Percentiles rank a stretch among this genome's conserved stretches.
phyloP scores from a whole-genome alignment of 1,140 invertebrate genomes.

The Lasioglossum albipes region DNA sequence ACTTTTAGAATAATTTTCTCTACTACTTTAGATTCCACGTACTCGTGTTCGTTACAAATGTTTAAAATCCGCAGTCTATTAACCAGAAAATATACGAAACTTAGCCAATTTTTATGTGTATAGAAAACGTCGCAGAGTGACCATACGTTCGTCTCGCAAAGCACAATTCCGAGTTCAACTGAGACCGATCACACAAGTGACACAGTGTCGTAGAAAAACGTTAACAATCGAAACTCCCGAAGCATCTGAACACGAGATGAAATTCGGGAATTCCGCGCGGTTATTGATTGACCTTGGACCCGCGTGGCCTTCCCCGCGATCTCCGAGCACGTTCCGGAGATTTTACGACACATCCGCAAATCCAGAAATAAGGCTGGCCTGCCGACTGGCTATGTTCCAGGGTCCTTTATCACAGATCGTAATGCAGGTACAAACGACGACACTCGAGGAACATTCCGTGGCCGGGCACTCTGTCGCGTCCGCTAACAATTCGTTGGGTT shows the following conservation, averaged over 20 bases:
- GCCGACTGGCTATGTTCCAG: not conserved
- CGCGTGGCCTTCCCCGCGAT: not conserved
- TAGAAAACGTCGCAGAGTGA: too few species aligned
- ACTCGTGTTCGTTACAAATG: too few species aligned
- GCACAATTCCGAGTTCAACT: too few species aligned
- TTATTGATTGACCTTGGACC: conserved; percentile 31
- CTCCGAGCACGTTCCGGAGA: conserved; percentile 3
- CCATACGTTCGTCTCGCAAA: too few species aligned
- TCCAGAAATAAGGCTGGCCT: not conserved
- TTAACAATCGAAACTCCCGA: not conserved
- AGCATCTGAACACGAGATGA: too few species aligned
- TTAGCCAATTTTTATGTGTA: too few species aligned
- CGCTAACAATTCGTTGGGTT: conserved; percentile 26
- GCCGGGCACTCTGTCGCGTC: not conserved
- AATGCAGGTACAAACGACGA: conserved; percentile 28
- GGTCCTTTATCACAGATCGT: conserved; percentile 29
- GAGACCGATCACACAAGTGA: too few species aligned
- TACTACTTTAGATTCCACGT: too few species aligned
- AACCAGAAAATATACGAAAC: too few species aligned
- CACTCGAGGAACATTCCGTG: not conserved
- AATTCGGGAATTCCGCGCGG: not conserved
- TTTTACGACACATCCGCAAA: conserved; percentile 17
- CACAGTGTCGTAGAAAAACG: too few species aligned
- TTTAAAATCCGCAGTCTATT: too few species aligned
- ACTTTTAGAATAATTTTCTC: too few species aligned